Evolutionary conservation across 2,888 invertebrate genomes (phyloP).

Genomic region (Sarcophaga carnaria): DNA sequence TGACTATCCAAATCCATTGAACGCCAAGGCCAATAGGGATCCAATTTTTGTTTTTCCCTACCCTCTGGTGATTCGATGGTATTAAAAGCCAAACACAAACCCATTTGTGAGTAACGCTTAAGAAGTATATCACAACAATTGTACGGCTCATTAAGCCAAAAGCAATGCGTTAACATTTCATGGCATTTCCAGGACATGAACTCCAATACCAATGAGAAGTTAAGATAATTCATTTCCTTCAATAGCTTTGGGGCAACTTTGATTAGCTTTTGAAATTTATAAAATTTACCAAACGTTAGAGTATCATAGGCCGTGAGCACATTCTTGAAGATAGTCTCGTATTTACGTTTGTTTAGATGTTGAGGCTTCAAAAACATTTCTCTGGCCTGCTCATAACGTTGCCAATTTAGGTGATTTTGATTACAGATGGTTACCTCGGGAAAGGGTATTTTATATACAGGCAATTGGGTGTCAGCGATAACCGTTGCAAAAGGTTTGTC

Average conservation of each 20-base stretch:
- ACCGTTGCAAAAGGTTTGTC: conserved; percentile 75
- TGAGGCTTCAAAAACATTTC: conserved; percentile 72
- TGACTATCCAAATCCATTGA: conserved; percentile 68
- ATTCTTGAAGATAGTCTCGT: conserved; percentile 71
- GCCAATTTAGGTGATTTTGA: conserved; percentile 79
- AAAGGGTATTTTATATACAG: conserved; percentile 77
- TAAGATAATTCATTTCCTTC: conserved; percentile 61
- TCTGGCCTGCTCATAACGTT: conserved; percentile 73
- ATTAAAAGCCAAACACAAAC: conserved; percentile 82
- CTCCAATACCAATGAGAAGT: conserved; percentile 75
- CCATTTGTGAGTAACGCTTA: conserved; percentile 80
- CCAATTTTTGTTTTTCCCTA: conserved; percentile 66
- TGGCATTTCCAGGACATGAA: conserved; percentile 80
- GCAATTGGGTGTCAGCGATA: conserved; percentile 75
- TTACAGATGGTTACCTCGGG: conserved; percentile 80
- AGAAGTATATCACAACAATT: conserved; percentile 82
- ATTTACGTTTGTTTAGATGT: conserved; percentile 55
- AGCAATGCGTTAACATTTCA: conserved; percentile 80
- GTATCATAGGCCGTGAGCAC: conserved; percentile 75
- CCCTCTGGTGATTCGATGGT: conserved; percentile 73
- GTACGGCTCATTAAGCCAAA: conserved; percentile 79
- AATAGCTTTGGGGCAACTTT: not conserved
- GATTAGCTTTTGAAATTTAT: conserved; percentile 70
- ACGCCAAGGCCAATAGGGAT: conserved; percentile 71
- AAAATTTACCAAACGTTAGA: conserved; percentile 74